phyloP scores from a whole-genome alignment of 2,888 invertebrate species.

The Conomelus anceps region DNA sequence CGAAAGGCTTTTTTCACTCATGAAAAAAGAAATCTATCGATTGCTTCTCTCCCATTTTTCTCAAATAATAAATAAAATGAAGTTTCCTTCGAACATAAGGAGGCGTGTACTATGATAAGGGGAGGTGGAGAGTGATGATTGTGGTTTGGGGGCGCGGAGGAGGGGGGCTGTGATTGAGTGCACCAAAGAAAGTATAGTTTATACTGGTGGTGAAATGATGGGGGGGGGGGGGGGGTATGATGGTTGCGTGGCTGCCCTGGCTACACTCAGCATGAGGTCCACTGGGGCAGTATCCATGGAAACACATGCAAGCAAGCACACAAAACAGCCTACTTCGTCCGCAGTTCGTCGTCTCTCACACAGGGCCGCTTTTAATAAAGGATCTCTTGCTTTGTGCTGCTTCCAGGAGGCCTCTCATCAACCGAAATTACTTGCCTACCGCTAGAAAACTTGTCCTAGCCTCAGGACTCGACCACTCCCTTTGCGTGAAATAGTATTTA shows the following conservation, averaged over 20 bases:
- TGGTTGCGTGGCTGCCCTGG: not conserved
- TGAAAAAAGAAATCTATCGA: not conserved
- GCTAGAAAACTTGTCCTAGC: constrained; percentile 8
- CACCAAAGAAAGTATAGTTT: not conserved
- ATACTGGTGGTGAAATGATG: not conserved
- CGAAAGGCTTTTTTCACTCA: not conserved
- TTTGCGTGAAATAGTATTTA: not conserved
- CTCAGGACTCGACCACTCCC: not conserved
- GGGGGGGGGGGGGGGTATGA: not conserved
- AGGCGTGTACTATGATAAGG: not conserved
- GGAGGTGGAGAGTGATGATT: not conserved
- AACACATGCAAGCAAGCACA: not conserved
- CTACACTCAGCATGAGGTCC: not conserved
- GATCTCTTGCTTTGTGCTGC: constrained; percentile 11
- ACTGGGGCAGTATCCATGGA: constrained; percentile 5
- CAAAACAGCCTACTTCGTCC: not conserved
- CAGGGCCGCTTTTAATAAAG: constrained; percentile 4
- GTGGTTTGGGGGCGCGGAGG: not conserved
- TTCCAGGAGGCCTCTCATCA: constrained; percentile 8
- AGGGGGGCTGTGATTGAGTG: not conserved
- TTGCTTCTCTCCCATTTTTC: not conserved
- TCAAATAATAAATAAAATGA: not conserved
- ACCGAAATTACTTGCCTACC: constrained; percentile 1
- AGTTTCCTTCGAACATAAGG: not conserved
- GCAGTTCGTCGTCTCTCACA: not conserved